Base-by-base conservation (phyloP, 2,113 vertebrate genomes). In the Blennius ocellaris region DNA sequence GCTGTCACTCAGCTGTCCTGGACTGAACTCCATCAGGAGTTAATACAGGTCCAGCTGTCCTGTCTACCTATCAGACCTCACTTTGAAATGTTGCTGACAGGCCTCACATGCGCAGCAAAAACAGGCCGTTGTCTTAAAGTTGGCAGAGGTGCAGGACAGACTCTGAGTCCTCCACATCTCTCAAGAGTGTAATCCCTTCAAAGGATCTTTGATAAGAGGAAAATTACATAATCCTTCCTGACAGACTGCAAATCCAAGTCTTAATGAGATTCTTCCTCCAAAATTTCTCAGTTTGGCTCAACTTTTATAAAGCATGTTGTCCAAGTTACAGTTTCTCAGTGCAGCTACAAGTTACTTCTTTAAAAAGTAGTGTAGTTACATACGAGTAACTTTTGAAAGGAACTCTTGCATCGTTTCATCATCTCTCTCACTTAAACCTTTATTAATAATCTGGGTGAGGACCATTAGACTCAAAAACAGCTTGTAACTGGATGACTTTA, bases 181-280 rank as follows among this genome's bases (percentile, higher is more conserved):
- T 80, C 60, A 73, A 43, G 63, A 69, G 78, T 73, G 45, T 69
- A 79, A 89, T 79, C 82, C 69, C 68, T 70, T 87, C 81, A 86
- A 76, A 83, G 65, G 69, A 79, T 60, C 56, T 85, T 69, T 81
- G 85, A 87, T 85, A 86, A 92, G 80, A 83, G 76, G 60, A 55
- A 76, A 84, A 87, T 87, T 79, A 68, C 76, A 85, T 81, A 83
- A 89, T 89, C 82, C 78, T 45, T 73, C 49, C 73, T 82, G 80
- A 76, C 79, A 84, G 85, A 81, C 59, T 59, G 40, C 76, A 70
- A 73, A 78, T 76, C 37, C 47, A 72, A 58, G 38, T 70, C 67
- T 76, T 75, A 60, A 82, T 79, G 69, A 54, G 62, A 73, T 74
- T 44, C 61, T 78, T 68, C 45, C 49, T 43, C 53, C 38, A 40